phyloP scores from a whole-genome alignment of 2,113 vertebrate species.

The Clarias macrocephalus region DNA sequence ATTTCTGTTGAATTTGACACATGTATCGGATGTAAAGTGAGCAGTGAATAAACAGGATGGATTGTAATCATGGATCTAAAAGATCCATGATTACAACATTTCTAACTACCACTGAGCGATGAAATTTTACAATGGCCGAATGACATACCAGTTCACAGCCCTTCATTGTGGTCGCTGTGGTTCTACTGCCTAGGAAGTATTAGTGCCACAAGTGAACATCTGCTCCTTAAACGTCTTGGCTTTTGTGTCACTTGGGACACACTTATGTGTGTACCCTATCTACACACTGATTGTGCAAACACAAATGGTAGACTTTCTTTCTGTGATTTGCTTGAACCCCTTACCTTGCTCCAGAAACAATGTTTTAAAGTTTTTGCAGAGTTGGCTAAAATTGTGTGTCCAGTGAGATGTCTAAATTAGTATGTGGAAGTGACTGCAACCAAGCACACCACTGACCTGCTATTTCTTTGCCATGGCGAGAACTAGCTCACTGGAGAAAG shows the following conservation, averaged over 20 bases:
- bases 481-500: background rate
- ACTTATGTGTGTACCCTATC: background rate
- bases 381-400: background rate
- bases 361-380: background rate
- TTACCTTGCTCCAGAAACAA: background rate
- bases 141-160: background rate
- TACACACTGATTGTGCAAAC: background rate
- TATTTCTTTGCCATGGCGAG: background rate
- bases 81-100: background rate
- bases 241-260: background rate
- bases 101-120: background rate
- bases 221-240: background rate
- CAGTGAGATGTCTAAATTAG: background rate
- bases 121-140: background rate
- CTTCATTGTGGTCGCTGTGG: background rate
- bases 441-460: background rate
- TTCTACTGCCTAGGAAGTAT: background rate
- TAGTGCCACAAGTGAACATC: background rate
- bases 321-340: background rate
- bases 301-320: background rate
- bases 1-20: background rate
- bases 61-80: background rate
- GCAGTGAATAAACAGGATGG: background rate
- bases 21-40: background rate
- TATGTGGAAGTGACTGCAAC: background rate